phyloP scores from a whole-genome alignment of 2,797 vertebrate genomes.

The Columba guinea region DNA sequence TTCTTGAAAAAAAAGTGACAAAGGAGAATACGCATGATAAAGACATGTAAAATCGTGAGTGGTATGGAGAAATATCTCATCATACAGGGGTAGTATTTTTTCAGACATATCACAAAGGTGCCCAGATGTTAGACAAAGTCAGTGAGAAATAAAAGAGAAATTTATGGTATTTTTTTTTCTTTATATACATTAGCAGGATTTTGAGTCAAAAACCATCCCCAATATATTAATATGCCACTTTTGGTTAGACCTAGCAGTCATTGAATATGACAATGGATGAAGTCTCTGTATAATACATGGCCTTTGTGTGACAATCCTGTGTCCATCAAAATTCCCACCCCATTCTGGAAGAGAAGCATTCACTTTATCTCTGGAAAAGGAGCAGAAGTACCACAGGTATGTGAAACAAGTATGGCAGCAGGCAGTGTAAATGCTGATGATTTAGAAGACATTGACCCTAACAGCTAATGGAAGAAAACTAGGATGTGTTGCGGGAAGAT shows the following conservation, averaged over 20 bases:
- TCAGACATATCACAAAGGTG: not conserved
- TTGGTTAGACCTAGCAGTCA: not conserved
- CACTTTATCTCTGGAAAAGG: not conserved
- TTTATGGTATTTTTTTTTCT: not conserved
- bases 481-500: rapidly evolving
- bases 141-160: not conserved
- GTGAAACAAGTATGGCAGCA: not conserved
- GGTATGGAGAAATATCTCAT: not conserved
- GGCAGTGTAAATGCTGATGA: not conserved
- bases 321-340: not conserved
- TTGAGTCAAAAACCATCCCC: not conserved
- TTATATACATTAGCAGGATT: not conserved
- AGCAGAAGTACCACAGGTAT: not conserved
- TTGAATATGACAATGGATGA: not conserved
- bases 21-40: not conserved
- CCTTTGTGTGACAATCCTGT: not conserved
- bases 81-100: not conserved
- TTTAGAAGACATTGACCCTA: not conserved
- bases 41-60: not conserved
- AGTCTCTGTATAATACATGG: not conserved
- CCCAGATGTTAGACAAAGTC: not conserved
- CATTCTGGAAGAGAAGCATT: not conserved
- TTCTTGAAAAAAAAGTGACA: not conserved
- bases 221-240: not conserved
- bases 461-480: not conserved